A percentile compares a stretch with the other conserved stretches of the same genome.
These are phyloP conservation scores for Rhogogaster chlorosoma DNA, from an alignment of 2,888 invertebrate genomes.

Conservation along the genomic window DNA sequence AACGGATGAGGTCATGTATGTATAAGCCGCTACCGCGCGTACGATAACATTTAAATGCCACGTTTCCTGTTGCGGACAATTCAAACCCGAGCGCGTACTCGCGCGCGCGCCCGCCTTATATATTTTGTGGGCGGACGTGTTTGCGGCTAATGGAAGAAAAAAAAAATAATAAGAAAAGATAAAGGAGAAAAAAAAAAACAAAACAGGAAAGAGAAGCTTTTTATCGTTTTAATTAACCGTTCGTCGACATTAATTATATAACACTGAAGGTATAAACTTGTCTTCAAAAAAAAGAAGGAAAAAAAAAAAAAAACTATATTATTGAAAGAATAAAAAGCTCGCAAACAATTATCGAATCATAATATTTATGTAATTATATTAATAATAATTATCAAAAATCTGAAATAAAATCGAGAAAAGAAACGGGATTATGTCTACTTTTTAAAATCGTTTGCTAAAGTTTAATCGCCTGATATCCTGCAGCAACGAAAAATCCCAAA, in stretches of 20 bases:
- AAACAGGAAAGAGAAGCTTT: not conserved
- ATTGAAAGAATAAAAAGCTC: no score
- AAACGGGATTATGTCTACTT: no score
- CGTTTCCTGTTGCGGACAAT: conserved; percentile 10
- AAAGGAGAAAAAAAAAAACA: not conserved
- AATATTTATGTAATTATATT: no score
- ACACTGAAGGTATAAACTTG: no score
- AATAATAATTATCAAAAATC: no score
- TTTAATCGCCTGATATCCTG: no score
- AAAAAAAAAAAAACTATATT: no score
- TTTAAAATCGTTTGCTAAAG: not conserved
- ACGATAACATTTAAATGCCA: conserved; percentile 47
- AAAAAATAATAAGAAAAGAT: not conserved
- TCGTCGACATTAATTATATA: not conserved
- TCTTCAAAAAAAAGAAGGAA: no score
- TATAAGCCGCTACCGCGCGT: not conserved
- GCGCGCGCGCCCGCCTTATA: not conserved
- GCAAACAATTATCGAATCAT: no score
- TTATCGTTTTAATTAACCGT: not conserved
- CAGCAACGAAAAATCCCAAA: not conserved
- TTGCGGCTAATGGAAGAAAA: not conserved
- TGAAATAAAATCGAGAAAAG: no score
- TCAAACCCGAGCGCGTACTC: conserved; percentile 8
- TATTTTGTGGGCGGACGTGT: not conserved
- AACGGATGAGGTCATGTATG: conserved; percentile 29